Evolutionary conservation across 2,113 vertebrate genomes (phyloP).

Genomic region (Daboia siamensis): DNA sequence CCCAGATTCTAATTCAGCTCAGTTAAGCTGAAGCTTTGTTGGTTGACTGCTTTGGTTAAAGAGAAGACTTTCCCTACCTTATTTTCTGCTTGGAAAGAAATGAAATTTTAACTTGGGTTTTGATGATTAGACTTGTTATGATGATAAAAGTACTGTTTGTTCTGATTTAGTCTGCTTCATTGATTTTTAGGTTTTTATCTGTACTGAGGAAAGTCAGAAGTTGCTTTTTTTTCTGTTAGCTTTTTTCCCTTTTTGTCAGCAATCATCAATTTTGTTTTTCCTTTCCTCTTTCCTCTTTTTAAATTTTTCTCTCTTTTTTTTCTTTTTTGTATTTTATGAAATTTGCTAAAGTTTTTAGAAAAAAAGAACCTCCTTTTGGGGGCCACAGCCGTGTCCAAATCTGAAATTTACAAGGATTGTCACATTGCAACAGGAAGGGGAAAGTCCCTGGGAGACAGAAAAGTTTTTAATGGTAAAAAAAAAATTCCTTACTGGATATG

Average conservation of each 20-base stretch:
- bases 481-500: neutral
- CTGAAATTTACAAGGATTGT: neutral
- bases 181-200: neutral
- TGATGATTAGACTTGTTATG: no score
- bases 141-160: neutral
- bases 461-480: neutral
- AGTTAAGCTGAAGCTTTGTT: neutral
- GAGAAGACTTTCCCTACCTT: neutral
- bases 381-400: neutral
- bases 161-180: neutral
- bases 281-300: no score
- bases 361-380: neutral
- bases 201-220: no score
- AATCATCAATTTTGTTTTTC: no score
- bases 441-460: neutral
- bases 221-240: no score
- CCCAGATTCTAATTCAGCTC: neutral
- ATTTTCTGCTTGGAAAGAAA: neutral
- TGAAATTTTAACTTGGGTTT: neutral
- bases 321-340: no score
- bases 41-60: neutral
- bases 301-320: no score
- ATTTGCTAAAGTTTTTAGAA: no score
- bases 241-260: no score
- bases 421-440: neutral